Percentiles rank a stretch among this genome's conserved stretches.
These are phyloP conservation scores for Malachius bipustulatus DNA, from an alignment of 2,888 invertebrate species.

Conservation along the genomic window DNA sequence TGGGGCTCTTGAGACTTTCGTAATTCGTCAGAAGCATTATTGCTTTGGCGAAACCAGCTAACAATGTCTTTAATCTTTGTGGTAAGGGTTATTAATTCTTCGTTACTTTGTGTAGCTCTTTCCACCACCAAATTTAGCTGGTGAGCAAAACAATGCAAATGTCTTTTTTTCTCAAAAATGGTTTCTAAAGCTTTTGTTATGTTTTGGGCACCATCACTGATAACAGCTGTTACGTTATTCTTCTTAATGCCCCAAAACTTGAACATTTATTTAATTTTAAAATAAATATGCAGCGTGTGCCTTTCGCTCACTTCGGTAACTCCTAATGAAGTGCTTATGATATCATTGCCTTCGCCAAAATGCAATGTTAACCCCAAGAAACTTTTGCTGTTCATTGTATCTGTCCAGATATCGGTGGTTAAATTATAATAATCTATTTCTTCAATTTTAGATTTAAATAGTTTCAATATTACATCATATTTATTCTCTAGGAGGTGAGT, in stretches of 20 bases:
- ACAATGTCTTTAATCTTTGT: too few relatives aligned
- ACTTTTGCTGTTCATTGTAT: slow-evolving; percentile 5
- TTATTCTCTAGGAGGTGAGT: neutral
- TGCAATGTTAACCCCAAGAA: slow-evolving; percentile 3
- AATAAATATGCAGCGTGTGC: too few relatives aligned
- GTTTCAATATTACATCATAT: neutral
- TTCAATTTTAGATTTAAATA: neutral
- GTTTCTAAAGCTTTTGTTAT: slow-evolving; percentile 3
- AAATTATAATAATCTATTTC: neutral
- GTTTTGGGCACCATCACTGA: slow-evolving; percentile 4
- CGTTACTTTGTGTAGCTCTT: neutral
- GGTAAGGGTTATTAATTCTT: too few relatives aligned
- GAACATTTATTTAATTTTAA: too few relatives aligned
- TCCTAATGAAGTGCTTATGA: too few relatives aligned
- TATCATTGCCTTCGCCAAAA: neutral
- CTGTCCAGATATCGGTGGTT: slow-evolving; percentile 5
- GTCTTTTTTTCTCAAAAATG: neutral
- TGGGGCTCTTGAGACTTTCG: too few relatives aligned
- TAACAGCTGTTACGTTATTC: neutral
- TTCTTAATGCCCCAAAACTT: neutral
- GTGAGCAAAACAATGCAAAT: slow-evolving; percentile 4
- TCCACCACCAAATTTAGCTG: slow-evolving; percentile 2
- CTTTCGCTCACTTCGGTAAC: too few relatives aligned
- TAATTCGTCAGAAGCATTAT: too few relatives aligned
- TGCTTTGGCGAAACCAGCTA: too few relatives aligned